Evolutionary conservation across 2,888 invertebrate genomes (phyloP), one percentile per base, ranked within the genome.

Genomic region (Mimumesa dahlbomi): DNA sequence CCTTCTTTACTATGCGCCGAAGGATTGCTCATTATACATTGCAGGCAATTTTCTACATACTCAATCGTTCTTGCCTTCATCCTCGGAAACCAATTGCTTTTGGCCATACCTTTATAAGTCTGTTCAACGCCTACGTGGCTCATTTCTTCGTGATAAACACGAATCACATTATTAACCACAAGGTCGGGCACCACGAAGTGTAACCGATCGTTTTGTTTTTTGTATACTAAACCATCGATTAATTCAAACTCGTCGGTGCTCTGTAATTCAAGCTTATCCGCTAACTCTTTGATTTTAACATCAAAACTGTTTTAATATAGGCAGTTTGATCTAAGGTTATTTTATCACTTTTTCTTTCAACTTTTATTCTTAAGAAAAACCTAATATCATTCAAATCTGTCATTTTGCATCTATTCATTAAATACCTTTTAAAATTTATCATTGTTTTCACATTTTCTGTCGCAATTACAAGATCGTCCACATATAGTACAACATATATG

Each of bases 121-220:
- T 56, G 45, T 14, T 56, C 45, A 0, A 19, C 0, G 0, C 42
- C 43, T 18, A 16, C 43, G 34, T 56, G 45, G 13, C 25, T 34
- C 21, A 34, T 13, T 2, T 56, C 45, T 3, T 56, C 45, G 5
- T 56, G 56, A 11, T 56, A 9, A 5, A 9, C 21, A 4, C 56
- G 14, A 1, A 54, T n/a, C 1, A 54, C 6, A 6, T 14, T 54
- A 0, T 6, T 0, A 2, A 56, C 21, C 43, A 56, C 29, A 0
- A 9, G 3, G 2, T 56, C 56, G 1, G 56, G 56, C 2, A 56
- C 45, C 9, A 56, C 36, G 13, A 56, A 56, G 4, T 2, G 19
- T 9, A 9, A n/a, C 1, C n/a, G 5, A 0, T 45, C 22, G 13
- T 45, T 21, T 3, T 21, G 9, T 13, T 11, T 34, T 5, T 9